Evolutionary conservation across 2,797 vertebrate species (phyloP), one percentile per base, ranked within the genome.

Genomic region (Xenopus petersii): DNA sequence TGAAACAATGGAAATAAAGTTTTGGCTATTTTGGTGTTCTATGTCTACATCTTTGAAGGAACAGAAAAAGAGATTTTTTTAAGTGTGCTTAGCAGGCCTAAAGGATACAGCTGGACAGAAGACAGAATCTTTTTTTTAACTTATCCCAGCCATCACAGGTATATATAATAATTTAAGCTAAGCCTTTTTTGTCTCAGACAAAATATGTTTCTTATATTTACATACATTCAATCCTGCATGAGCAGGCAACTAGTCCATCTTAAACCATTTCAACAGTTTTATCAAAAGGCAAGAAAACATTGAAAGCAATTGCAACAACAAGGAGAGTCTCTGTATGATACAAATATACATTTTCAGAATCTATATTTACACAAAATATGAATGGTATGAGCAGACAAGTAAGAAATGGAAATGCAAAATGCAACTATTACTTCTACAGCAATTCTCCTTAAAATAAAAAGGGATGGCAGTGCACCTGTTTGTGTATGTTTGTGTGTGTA

Each of bases 171-270:
- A 24, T 33, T 67, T 51, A 13, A 56, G 11, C 17, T 36, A 24
- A 69, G 47, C 61, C 59, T 64, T 71, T 59, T 49, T 17, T 33
- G 10, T 67, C 11, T 65, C 54, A 49, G 67, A 69, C 76, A 73
- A 69, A 64, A 79, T 82, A 81, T 82, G 59, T 64, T 70, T 77
- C 30, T 36, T 81, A 85, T 92, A 91, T 93, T 88, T 92, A 93
- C 89, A 92, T 89, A 92, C 90, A 91, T 92, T 93, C 90, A 91
- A 82, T 84, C 87, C 85, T 86, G 80, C 42, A 88, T 87, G 88
- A 87, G 85, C 84, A 89, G 81, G 80, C 83, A 83, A 88, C 88
- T 65, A 75, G 75, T 64, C 84, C 81, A 70, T 48, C 71, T 86
- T 82, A 87, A 83, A 87, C 86, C 84, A 82, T 86, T 84, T 80